These are phyloP conservation scores for Amia ocellicauda DNA, from an alignment of 2,113 vertebrate species.

Conservation along the genomic window DNA sequence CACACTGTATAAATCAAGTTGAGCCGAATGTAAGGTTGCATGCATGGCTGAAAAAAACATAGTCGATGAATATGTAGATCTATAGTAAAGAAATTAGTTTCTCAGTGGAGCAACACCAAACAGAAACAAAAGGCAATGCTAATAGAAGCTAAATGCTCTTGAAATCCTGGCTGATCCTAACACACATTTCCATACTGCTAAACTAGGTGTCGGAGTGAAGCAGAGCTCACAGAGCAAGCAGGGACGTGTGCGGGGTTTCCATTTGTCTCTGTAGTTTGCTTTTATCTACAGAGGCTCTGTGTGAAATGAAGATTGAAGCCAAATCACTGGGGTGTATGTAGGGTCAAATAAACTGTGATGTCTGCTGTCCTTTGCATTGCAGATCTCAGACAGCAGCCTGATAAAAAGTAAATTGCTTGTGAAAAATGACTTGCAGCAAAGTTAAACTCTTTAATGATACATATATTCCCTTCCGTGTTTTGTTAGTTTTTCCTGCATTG, in stretches of 20 bases:
- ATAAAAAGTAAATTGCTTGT: conserved; percentile 1
- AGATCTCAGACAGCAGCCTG: not conserved
- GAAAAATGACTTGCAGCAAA: not conserved
- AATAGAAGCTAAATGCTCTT: no score
- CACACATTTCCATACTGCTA: no score
- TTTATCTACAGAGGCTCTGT: not conserved
- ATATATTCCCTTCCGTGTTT: not conserved
- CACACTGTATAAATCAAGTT: no score
- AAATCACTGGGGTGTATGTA: not conserved
- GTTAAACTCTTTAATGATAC: not conserved
- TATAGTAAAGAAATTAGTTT: no score
- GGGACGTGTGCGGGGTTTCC: not conserved
- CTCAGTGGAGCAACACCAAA: no score
- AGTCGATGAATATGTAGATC: no score
- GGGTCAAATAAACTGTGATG: not conserved
- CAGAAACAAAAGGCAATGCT: no score
- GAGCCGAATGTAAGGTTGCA: no score
- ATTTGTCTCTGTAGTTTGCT: not conserved
- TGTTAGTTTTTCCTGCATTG: not conserved
- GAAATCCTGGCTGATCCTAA: no score
- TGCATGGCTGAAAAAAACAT: no score
- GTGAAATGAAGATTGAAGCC: not conserved
- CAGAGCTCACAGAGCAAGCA: no score
- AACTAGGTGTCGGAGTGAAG: no score
- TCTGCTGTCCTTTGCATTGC: not conserved